Evolutionary conservation across 2,888 invertebrate species (phyloP), one percentile per base, ranked within the genome.

Genomic region (Aphidius colemani): DNA sequence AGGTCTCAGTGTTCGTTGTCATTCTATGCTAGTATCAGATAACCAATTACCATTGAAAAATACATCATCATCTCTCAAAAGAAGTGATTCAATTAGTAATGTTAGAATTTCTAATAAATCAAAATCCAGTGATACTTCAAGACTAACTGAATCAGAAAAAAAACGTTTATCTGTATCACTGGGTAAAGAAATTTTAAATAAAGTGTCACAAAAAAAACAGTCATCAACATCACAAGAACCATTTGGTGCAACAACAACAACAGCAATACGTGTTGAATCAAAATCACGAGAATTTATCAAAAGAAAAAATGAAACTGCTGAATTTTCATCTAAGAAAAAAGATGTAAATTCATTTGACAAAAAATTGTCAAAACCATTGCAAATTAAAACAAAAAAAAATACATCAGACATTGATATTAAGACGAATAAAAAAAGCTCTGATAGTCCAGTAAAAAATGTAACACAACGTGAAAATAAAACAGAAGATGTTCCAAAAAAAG

Each of bases 121-220:
- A 6, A 71, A 72, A 44, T 71, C 70, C 5, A 74, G 74, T 1
- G 71, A 66, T 57, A 43, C 66, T 6, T 57, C 55, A 0, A 67
- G 75, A 44, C 71, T 85, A 73, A 87, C 88, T 50, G 92, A 93
- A 83, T 85, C 84, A 44, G 92, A 93, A 72, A 93, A 93, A 74
- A 88, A 88, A 74, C 85, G 87, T 70, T 84, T 93, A 59, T 92
- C 92, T 0, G 87, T 90, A 81, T 88, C 88, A 3, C 83, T 93
- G 6, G 89, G 93, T 70, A 88, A 88, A 75, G 92, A 93, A 82
- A 86, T 91, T 40, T 82, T 91, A 68, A 88, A 88, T 70, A 88
- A 88, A 75, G 86, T 90, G 10, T 85, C 83, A 49, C 86, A 85
- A 72, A 83, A 84, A 58, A 74, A 72, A 64, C 60, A 66, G 30